These are phyloP conservation scores for Caenorhabditis latens DNA, from an alignment of 1,140 invertebrate species.

Conservation along the genomic window DNA sequence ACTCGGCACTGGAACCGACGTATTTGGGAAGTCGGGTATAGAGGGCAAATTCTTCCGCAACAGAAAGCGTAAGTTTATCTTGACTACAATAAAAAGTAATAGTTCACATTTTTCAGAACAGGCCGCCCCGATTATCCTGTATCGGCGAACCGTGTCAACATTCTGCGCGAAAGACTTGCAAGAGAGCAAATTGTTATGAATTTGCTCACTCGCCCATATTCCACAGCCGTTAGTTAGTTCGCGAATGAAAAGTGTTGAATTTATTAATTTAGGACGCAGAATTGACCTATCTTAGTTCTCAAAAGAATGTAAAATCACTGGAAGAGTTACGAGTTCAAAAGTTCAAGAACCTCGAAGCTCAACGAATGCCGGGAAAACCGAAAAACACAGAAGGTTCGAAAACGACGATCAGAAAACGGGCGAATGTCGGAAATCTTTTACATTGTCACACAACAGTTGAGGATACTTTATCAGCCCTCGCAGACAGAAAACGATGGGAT, in stretches of 20 bases:
- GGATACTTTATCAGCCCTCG: constrained; percentile 70
- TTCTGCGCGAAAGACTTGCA: constrained; percentile 66
- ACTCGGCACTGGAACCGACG: constrained; percentile 75
- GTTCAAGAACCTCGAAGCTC: constrained; percentile 61
- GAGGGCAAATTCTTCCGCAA: constrained; percentile 72
- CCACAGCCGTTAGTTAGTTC: constrained; percentile 67
- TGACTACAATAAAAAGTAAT: not conserved
- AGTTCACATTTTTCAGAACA: constrained; percentile 66
- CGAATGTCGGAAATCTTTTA: constrained; percentile 73
- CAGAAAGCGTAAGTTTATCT: constrained; percentile 71
- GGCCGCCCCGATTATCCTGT: constrained; percentile 70
- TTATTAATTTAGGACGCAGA: constrained; percentile 67
- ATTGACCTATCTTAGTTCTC: constrained; percentile 67
- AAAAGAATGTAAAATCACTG: constrained; percentile 64
- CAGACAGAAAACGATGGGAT: constrained; percentile 74
- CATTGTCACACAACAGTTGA: constrained; percentile 74
- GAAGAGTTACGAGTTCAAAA: constrained; percentile 64
- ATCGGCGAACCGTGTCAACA: constrained; percentile 62
- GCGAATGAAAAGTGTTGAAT: not conserved
- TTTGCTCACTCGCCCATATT: constrained; percentile 73
- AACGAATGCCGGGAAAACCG: constrained; percentile 72
- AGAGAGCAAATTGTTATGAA: constrained; percentile 75
- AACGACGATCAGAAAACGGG: constrained; percentile 63
- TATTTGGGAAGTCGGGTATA: constrained; percentile 76
- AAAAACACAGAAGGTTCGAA: constrained; percentile 67